phyloP scores from a whole-genome alignment of 2,797 vertebrate species.

The Oceanodroma leucorhoa region DNA sequence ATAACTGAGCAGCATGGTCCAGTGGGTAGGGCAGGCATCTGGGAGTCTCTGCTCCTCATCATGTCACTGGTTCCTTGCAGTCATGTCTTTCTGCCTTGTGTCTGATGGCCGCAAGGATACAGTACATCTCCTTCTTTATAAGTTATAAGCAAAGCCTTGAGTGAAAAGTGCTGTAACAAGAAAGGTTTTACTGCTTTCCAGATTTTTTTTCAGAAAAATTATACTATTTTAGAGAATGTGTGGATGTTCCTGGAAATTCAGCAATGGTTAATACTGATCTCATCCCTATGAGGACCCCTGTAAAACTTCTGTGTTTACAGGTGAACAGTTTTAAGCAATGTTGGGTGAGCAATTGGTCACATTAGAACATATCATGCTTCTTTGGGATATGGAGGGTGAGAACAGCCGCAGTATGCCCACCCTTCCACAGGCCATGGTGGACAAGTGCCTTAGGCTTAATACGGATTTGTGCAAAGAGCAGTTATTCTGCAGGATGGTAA shows the following conservation, averaged over 20 bases:
- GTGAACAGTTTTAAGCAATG: background rate
- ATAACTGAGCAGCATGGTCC: background rate
- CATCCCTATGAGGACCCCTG: background rate
- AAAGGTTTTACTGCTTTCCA: background rate
- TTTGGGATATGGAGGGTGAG: background rate
- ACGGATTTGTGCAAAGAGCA: background rate
- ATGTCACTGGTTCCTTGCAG: background rate
- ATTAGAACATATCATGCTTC: background rate
- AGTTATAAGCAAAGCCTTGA: background rate
- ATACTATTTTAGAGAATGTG: background rate
- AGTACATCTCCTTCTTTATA: background rate
- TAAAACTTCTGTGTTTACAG: background rate
- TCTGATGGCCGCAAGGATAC: background rate
- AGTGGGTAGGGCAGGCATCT: background rate
- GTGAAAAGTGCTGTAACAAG: background rate
- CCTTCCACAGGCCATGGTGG: background rate
- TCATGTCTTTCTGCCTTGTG: background rate
- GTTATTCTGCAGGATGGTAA: background rate
- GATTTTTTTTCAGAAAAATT: background rate
- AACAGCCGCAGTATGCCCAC: rapidly evolving
- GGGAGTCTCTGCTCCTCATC: background rate
- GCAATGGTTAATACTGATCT: background rate
- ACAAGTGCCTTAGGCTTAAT: background rate
- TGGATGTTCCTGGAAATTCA: background rate
- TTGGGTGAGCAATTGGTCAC: background rate